These are phyloP conservation scores for Phyllostomus discolor DNA, from an alignment of 2,113 vertebrate species.

Conservation along the genomic window DNA sequence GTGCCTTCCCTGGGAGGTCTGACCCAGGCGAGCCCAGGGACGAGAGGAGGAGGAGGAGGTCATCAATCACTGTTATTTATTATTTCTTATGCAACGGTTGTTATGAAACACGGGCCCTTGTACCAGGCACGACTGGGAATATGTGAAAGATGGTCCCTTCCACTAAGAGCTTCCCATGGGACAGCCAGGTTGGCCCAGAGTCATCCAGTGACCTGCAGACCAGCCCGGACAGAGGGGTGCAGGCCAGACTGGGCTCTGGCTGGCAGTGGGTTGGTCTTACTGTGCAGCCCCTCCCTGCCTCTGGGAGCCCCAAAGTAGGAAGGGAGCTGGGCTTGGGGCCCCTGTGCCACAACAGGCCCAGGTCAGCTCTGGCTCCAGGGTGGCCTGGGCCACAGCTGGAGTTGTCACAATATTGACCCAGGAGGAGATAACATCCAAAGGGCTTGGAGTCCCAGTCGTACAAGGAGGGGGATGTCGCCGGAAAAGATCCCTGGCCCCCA, in stretches of 20 bases:
- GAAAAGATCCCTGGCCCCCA: slow-evolving; percentile 64
- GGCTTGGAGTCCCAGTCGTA: slow-evolving; percentile 58
- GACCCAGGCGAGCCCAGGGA: slow-evolving; percentile 39
- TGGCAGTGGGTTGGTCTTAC: background rate
- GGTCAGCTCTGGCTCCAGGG: slow-evolving; percentile 63
- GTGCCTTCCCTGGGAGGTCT: slow-evolving; percentile 66
- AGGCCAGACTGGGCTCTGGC: background rate
- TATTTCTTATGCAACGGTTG: slow-evolving; percentile 63
- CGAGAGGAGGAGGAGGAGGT: slow-evolving; percentile 35
- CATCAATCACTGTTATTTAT: slow-evolving; percentile 72
- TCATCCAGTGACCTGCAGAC: background rate
- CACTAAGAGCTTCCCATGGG: background rate
- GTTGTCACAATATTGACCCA: slow-evolving; percentile 75
- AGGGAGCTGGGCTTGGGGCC: background rate
- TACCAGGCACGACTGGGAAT: slow-evolving; percentile 65
- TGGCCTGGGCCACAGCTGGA: slow-evolving; percentile 73
- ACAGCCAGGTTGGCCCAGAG: background rate
- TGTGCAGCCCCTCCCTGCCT: background rate
- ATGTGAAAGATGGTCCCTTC: background rate
- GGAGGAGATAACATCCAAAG: slow-evolving; percentile 70
- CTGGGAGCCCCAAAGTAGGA: background rate
- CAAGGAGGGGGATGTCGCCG: slow-evolving; percentile 64
- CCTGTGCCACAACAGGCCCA: background rate
- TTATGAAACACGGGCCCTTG: slow-evolving; percentile 62
- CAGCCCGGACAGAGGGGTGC: background rate